Base-by-base conservation (phyloP, 2,888 invertebrate species). In the Andrena praecox region DNA sequence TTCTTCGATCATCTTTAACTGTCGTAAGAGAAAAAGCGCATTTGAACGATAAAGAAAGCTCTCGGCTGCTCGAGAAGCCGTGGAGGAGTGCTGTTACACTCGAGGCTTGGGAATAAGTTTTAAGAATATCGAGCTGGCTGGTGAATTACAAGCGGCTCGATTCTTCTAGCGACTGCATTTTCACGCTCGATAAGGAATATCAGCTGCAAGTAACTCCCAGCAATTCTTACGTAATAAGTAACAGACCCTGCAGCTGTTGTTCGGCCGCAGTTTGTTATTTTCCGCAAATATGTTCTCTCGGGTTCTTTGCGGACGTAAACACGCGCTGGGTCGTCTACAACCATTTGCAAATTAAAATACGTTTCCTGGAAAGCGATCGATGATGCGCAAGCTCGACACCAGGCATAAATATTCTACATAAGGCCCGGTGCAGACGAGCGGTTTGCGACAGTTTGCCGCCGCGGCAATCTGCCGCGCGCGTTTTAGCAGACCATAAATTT, bases 271-370 rank as follows among this genome's bases (percentile, higher is more conserved):
- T 8, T 72, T 5, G 33, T 33, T 42, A 64, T 56, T 24, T 72
- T 33, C 2, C 27, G 10, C 42, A 59, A 72, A 59, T 71, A 66
- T 73, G 60, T 48, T 12, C 20, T 16, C 6, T 24, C 24, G 1
- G 8, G 16, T 27, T 70, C 24, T 76, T 35, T 71, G 20, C 42
- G 16, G 8, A 10, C 16, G 59, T 29, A 50, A 63, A 54, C 69
- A n/a, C 27, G 2, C 33, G n/a, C 20, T 10, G n/a, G 60, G 33
- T 42, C 16, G 16, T 16, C 27, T 24, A 20, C 24, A 24, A 10
- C 8, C 24, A 16, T 50, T 50, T n/a, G 10, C 4, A 67, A 33
- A 52, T 75, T 68, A 68, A 68, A 60, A 72, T 27, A 33, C 27
- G 16, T 31, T 60, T 20, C 2, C n/a, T 24, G 20, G 48, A 16